Evolutionary conservation across 1,140 invertebrate genomes (phyloP).

Genomic region (Oedothorax gibbosus): DNA sequence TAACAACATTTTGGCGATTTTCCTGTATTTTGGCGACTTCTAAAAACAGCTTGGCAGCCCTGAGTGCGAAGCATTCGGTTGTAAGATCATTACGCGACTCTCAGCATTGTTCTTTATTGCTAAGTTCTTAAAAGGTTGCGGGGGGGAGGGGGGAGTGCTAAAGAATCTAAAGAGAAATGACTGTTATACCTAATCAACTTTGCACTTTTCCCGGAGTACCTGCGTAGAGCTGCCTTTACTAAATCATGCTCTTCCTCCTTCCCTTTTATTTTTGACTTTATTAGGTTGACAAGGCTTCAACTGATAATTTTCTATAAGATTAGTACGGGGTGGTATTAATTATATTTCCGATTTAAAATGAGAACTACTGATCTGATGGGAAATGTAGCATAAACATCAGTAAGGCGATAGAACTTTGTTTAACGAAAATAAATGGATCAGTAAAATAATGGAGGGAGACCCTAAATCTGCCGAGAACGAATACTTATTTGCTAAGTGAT

Average conservation of each 20-base stretch:
- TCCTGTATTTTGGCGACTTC: neutral
- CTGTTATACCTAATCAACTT: constrained; percentile 59
- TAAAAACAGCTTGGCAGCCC: constrained; percentile 2
- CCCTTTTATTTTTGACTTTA: neutral
- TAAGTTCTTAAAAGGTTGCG: constrained; percentile 54
- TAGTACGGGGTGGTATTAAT: too few species aligned
- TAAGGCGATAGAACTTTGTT: too few species aligned
- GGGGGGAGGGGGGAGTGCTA: neutral
- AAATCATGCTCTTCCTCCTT: neutral
- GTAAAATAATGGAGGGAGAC: too few species aligned
- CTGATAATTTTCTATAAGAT: too few species aligned
- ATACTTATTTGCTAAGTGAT: too few species aligned
- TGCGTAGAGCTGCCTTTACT: neutral
- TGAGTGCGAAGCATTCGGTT: constrained; percentile 40
- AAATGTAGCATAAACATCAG: too few species aligned
- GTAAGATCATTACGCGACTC: constrained; percentile 49
- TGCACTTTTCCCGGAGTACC: constrained; percentile 55
- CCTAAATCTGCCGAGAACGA: too few species aligned
- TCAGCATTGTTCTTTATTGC: constrained; percentile 55
- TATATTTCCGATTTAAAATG: too few species aligned
- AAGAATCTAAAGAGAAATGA: constrained; percentile 39
- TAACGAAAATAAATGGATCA: too few species aligned
- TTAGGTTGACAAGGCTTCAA: too few species aligned
- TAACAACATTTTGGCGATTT: too few species aligned
- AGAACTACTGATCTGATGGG: too few species aligned